These are phyloP conservation scores for Drosophila parvula DNA, from an alignment of 1,140 invertebrate genomes.

Conservation along the genomic window DNA sequence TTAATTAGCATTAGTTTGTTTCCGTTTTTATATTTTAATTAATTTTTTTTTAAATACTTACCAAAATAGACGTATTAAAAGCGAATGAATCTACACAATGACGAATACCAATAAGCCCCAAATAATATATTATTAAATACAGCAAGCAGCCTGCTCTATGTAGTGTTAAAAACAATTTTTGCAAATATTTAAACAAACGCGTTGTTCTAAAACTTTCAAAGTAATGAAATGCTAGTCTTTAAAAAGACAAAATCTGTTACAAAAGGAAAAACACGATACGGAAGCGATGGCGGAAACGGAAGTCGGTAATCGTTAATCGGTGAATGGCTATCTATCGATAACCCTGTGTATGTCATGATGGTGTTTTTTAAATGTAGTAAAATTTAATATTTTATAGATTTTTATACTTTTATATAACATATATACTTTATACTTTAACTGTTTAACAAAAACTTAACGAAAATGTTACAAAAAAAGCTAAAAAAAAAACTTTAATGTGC, in stretches of 20 bases:
- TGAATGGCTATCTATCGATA: constrained; percentile 35
- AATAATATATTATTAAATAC: constrained; percentile 54
- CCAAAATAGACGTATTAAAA: constrained; percentile 56
- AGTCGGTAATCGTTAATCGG: constrained; percentile 21
- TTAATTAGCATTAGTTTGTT: constrained; percentile 67
- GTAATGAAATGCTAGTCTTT: constrained; percentile 77
- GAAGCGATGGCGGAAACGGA: constrained; percentile 19
- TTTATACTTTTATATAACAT: constrained; percentile 81
- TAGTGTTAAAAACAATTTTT: constrained; percentile 68
- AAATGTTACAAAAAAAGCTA: constrained; percentile 39
- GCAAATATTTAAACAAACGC: constrained; percentile 67
- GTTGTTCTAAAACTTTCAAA: constrained; percentile 71
- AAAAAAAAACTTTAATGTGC: constrained; percentile 63
- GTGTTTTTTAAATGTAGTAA: constrained; percentile 79
- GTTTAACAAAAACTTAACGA: constrained; percentile 63
- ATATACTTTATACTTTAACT: constrained; percentile 82
- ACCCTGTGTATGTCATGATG: constrained; percentile 49
- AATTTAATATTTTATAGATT: constrained; percentile 82
- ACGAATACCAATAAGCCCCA: constrained; percentile 31
- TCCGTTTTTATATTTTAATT: constrained; percentile 36
- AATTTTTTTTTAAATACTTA: constrained; percentile 38
- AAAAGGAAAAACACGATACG: constrained; percentile 24
- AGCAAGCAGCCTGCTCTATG: constrained; percentile 72
- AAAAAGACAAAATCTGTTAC: constrained; percentile 65
- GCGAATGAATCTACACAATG: constrained; percentile 57